Percentiles rank a stretch among this genome's conserved stretches.
Evolutionary conservation across 2,888 invertebrate genomes (phyloP).

Genomic region (Dicycla oo): DNA sequence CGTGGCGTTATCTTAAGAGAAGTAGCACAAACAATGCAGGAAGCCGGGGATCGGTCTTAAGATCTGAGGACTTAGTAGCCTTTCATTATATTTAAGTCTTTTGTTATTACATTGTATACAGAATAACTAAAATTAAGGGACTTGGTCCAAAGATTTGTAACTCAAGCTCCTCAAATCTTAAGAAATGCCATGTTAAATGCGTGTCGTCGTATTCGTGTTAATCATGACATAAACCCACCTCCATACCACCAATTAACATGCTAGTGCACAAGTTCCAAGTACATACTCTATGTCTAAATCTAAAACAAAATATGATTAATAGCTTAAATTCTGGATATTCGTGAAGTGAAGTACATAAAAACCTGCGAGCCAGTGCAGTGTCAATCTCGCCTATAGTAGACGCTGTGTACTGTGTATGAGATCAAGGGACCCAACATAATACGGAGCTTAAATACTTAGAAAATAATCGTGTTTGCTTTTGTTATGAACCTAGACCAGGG

Average conservation of each 20-base stretch:
- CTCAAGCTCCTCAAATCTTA: slow-evolving; percentile 75
- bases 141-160: slow-evolving; percentile 23
- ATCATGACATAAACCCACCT: slow-evolving; percentile 89
- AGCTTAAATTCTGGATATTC: slow-evolving; percentile 32
- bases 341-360: slow-evolving; percentile 38
- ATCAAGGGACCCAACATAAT: slow-evolving; percentile 21
- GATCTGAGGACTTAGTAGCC: slow-evolving; percentile 70
- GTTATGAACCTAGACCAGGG: slow-evolving; percentile 1
- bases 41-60: slow-evolving; percentile 68
- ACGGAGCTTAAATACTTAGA: slow-evolving; percentile 23
- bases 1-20: slow-evolving; percentile 60
- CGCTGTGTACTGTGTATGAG: background rate
- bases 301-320: slow-evolving; percentile 49
- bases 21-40: slow-evolving; percentile 68
- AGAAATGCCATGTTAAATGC: slow-evolving; percentile 78
- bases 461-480: slow-evolving; percentile 6
- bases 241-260: slow-evolving; percentile 83
- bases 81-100: slow-evolving; percentile 13
- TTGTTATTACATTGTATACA: slow-evolving; percentile 6
- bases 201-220: slow-evolving; percentile 76
- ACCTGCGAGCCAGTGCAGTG: slow-evolving; percentile 50
- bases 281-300: slow-evolving; percentile 49
- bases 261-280: slow-evolving; percentile 74
- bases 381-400: slow-evolving; percentile 34
- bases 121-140: slow-evolving; percentile 12